Evolutionary conservation across 2,797 vertebrate species (phyloP), one percentile per base, ranked within the genome.

Genomic region (Clamator glandarius): DNA sequence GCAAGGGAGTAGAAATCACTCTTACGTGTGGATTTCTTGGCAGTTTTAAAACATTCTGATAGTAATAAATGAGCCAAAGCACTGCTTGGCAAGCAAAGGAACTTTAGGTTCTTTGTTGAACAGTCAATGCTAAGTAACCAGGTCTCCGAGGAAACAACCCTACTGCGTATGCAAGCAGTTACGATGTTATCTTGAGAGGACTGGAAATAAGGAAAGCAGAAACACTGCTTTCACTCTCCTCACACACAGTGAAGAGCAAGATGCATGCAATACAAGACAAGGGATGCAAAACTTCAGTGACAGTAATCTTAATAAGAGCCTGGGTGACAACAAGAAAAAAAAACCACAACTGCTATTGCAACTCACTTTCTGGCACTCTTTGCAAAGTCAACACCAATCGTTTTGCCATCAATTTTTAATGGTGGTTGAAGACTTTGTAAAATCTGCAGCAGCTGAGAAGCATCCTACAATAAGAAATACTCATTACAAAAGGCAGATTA

Each of bases 291-390:
- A 57, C n/a, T 69, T 0, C 26, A 12, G 33, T 28, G 50, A 69
- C 23, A 74, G 35, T 24, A 11, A 73, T 18, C 31, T 79, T 61
- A 76, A 36, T 2, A 57, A n/a, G 86, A 77, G 36, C 25, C 17
- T 24, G 11, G 18, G 20, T 21, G 14, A 85, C 25, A 83, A 41
- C 10, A 25, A 55, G 14, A 44, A 51, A n/a, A n/a, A n/a, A 74
- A 36, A 24, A 39, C 8, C 16, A 50, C 8, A 69, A 72, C n/a
- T 61, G 55, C 36, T 84, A 52, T 21, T 5, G 12, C 21, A 84
- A 98, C 99, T 98, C 94, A 99, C 99, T 99, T 99, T 97, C 99
- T 99, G 84, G 99, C 99, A 97, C 99, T 99, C 97, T 99, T 99
- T 51, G 99, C 99, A 96, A 99, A 99, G 98, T 99, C 99, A 79